Conservation (phyloP, 2,797 vertebrate species). For the Lagorchestes hirsutus region DNA sequence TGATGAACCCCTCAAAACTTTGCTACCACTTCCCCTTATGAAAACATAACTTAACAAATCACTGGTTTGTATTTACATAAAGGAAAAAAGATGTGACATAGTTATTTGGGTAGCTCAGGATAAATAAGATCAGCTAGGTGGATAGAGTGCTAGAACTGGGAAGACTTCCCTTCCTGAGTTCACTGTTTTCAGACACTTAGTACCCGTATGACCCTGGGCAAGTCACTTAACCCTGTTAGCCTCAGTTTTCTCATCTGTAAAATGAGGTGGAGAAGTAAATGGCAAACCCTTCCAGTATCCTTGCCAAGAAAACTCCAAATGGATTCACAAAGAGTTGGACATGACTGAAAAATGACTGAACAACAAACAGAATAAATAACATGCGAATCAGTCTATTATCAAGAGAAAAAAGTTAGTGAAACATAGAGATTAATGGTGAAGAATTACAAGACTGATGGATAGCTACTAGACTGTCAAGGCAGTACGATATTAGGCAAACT, state of each 20-base stretch:
- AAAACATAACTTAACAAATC: not conserved
- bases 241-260: no score
- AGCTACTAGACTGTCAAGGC: not conserved
- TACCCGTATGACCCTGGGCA: no score
- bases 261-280: no score
- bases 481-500: not conserved
- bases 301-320: no score
- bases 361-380: not conserved
- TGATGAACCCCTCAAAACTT: not conserved
- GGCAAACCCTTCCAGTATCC: no score
- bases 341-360: no score
- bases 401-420: not conserved
- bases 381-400: not conserved
- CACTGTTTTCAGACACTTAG: no score
- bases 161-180: no score
- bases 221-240: no score
- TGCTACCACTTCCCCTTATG: not conserved
- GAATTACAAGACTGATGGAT: not conserved
- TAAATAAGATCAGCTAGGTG: no score
- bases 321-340: no score
- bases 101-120: not conserved
- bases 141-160: no score
- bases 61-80: not conserved
- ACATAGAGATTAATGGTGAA: not conserved
- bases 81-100: not conserved